phyloP scores from a whole-genome alignment of 2,888 invertebrate genomes.

The Synanthedon vespiformis region DNA sequence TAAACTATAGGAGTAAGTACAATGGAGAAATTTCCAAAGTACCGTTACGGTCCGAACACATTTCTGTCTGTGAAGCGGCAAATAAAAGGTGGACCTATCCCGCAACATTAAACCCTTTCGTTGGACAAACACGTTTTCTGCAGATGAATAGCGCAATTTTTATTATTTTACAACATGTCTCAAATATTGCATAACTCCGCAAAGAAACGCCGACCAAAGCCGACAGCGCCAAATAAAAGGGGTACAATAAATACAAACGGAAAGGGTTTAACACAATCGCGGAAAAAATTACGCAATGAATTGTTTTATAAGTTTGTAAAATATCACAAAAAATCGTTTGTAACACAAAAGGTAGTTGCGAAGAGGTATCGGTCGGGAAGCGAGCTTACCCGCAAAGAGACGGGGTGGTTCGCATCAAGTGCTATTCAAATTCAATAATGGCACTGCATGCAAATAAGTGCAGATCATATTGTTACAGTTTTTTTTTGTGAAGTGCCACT shows the following conservation, averaged over 20 bases:
- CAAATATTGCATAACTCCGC: conserved; percentile 56
- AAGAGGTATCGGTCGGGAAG: conserved; percentile 13
- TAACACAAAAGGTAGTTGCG: conserved; percentile 50
- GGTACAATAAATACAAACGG: conserved; percentile 63
- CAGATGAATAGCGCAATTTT: conserved; percentile 60
- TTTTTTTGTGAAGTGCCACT: conserved; percentile 36
- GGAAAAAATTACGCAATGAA: conserved; percentile 64
- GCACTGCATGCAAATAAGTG: conserved; percentile 58
- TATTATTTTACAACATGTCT: conserved; percentile 56
- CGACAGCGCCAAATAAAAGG: conserved; percentile 39
- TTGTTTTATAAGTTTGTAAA: conserved; percentile 43
- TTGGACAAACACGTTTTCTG: conserved; percentile 43
- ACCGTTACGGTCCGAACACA: conserved; percentile 48
- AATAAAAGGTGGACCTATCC: conserved; percentile 49
- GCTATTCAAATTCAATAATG: conserved; percentile 31
- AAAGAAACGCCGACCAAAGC: conserved; percentile 50
- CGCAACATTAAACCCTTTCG: conserved; percentile 59
- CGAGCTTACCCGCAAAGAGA: conserved; percentile 3
- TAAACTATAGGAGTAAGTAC: conserved; percentile 14
- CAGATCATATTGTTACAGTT: conserved; percentile 40
- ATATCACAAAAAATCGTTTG: conserved; percentile 45
- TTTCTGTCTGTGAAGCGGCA: conserved; percentile 14
- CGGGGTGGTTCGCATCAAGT: conserved; percentile 31
- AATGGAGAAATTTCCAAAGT: conserved; percentile 39
- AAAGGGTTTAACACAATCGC: conserved; percentile 66